A percentile compares a stretch with the other conserved stretches of the same genome.
Conservation (phyloP, 2,888 invertebrate species). For the Chrysolina oricalcia region DNA sequence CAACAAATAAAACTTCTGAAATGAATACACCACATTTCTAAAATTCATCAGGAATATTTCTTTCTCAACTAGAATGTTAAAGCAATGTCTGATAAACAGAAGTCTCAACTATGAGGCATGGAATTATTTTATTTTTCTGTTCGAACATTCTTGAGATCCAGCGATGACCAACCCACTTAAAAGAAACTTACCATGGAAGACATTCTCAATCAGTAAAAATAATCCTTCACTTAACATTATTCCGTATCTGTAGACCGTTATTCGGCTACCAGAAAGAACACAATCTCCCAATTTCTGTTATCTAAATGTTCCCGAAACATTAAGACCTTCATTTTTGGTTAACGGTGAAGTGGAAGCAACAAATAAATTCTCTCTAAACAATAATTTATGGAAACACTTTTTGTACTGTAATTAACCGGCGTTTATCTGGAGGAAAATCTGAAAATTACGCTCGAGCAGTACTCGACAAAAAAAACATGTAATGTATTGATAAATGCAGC, state of each 20-base stretch:
- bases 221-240: slow-evolving; percentile 11
- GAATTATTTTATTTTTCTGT: not conserved
- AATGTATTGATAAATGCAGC: slow-evolving; percentile 62
- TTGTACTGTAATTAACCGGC: slow-evolving; percentile 51
- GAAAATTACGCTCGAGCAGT: slow-evolving; percentile 52
- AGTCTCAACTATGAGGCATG: not conserved
- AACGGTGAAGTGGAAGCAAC: slow-evolving; percentile 37
- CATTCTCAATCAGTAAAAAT: slow-evolving; percentile 12
- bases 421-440: slow-evolving; percentile 54
- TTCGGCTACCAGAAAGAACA: slow-evolving; percentile 9
- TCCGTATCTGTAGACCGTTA: not conserved
- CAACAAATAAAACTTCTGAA: too few relatives aligned
- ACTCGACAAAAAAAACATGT: slow-evolving; percentile 54
- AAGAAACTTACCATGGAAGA: not conserved
- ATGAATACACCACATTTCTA: too few relatives aligned
- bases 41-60: too few relatives aligned
- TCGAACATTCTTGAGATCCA: not conserved
- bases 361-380: slow-evolving; percentile 44
- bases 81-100: not conserved
- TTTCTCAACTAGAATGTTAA: too few relatives aligned
- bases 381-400: slow-evolving; percentile 50
- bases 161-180: not conserved
- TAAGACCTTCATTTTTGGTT: slow-evolving; percentile 44
- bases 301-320: slow-evolving; percentile 41
- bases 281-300: slow-evolving; percentile 34